These are phyloP conservation scores for Camelus dromedarius DNA, from an alignment of 2,113 vertebrate species.

Conservation along the genomic window DNA sequence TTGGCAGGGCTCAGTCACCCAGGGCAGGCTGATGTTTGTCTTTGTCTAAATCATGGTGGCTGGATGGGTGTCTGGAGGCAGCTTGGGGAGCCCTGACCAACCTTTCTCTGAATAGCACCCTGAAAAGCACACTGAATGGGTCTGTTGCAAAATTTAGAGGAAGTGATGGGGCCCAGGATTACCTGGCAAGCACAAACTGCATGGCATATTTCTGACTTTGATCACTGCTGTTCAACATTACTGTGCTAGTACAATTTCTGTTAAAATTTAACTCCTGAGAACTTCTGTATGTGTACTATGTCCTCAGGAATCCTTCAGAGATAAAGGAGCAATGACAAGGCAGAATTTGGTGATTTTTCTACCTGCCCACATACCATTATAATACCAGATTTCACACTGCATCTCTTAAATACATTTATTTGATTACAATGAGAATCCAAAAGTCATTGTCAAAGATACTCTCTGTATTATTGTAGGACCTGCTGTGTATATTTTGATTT, in stretches of 20 bases:
- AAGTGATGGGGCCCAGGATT: neutral
- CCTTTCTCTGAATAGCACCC: neutral
- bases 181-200: neutral
- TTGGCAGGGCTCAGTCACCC: neutral
- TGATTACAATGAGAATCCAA: neutral
- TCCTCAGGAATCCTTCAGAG: neutral
- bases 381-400: neutral
- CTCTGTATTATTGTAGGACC: neutral
- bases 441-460: neutral
- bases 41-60: neutral
- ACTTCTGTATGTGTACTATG: neutral
- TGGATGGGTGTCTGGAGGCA: fast-evolving
- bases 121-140: neutral
- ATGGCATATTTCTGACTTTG: neutral
- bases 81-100: fast-evolving
- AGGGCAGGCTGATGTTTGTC: neutral
- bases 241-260: neutral
- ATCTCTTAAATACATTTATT: neutral
- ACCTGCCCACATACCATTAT: neutral
- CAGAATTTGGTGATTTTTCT: neutral
- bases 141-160: neutral
- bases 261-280: neutral
- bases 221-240: neutral
- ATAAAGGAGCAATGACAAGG: neutral
- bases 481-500: neutral